Conservation (phyloP, 2,888 invertebrate genomes). For the Drosophila niveifrons region DNA sequence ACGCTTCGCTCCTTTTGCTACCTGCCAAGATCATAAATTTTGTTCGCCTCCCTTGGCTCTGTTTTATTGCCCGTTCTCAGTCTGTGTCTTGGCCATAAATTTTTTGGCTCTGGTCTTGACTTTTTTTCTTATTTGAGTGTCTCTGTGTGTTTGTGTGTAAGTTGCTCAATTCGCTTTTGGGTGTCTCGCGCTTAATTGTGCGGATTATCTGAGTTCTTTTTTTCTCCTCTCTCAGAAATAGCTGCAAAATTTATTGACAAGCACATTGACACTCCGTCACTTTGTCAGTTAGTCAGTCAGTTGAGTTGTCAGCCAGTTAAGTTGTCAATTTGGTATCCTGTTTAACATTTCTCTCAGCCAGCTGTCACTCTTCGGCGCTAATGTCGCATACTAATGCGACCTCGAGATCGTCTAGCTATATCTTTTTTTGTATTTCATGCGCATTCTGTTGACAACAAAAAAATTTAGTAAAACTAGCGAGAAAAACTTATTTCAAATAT, state of each 20-base stretch:
- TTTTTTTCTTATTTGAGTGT: conserved; percentile 13
- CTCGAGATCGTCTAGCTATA: not conserved
- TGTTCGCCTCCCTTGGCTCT: conserved; percentile 65
- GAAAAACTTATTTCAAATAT: not conserved
- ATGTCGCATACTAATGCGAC: conserved; percentile 58
- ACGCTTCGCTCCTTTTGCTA: conserved; percentile 59
- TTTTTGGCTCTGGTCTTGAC: conserved; percentile 40
- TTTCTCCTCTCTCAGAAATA: conserved; percentile 18
- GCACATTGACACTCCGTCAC: conserved; percentile 60
- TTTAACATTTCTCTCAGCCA: conserved; percentile 46
- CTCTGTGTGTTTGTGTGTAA: conserved; percentile 3
- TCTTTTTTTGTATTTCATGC: conserved; percentile 6
- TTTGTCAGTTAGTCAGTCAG: conserved; percentile 39
- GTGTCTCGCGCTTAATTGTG: conserved; percentile 71
- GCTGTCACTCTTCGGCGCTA: conserved; percentile 67
- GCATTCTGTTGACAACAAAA: conserved; percentile 18
- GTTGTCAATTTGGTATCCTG: conserved; percentile 70
- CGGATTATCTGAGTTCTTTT: conserved; percentile 65
- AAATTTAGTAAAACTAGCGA: too few species aligned
- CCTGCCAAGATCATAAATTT: conserved; percentile 76
- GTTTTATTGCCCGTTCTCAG: conserved; percentile 45
- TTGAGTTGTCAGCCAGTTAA: conserved; percentile 63
- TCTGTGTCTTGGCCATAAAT: conserved; percentile 33
- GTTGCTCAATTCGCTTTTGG: conserved; percentile 54
- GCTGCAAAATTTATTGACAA: conserved; percentile 73